These are phyloP conservation scores for Nymphalis urticae DNA, from an alignment of 2,888 invertebrate genomes.

Conservation along the genomic window DNA sequence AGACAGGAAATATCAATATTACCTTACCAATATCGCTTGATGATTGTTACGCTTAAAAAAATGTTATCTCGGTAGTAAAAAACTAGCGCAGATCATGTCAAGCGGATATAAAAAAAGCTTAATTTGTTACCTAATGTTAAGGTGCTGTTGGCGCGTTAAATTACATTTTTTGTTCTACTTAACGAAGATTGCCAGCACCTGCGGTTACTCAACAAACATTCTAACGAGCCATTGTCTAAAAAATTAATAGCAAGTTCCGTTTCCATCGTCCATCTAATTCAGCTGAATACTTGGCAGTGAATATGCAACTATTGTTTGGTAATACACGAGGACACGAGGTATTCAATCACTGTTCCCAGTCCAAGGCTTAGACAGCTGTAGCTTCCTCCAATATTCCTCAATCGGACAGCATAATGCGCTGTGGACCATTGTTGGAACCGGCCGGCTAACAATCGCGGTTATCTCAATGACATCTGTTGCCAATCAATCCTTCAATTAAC, in stretches of 20 bases:
- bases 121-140: constrained; percentile 43
- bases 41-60: constrained; percentile 14
- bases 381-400: constrained; percentile 70
- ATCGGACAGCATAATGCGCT: constrained; percentile 73
- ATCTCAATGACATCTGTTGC: constrained; percentile 76
- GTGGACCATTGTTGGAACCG: constrained; percentile 61
- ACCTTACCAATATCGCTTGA: constrained; percentile 28
- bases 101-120: constrained; percentile 31
- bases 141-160: constrained; percentile 45
- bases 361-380: constrained; percentile 71
- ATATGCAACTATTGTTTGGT: constrained; percentile 44
- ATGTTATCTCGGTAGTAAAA: not conserved
- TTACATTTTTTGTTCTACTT: constrained; percentile 42
- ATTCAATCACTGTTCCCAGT: constrained; percentile 59
- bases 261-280: constrained; percentile 49
- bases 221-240: constrained; percentile 58
- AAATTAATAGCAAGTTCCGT: constrained; percentile 60
- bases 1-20: constrained; percentile 39
- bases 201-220: constrained; percentile 44
- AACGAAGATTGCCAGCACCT: constrained; percentile 40
- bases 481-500: constrained; percentile 50
- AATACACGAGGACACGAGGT: constrained; percentile 38
- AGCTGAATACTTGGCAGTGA: constrained; percentile 42
- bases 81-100: constrained; percentile 9
- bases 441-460: constrained; percentile 57